phyloP scores from a whole-genome alignment of 1,140 invertebrate genomes.

The Diachasmimorpha longicaudata region DNA sequence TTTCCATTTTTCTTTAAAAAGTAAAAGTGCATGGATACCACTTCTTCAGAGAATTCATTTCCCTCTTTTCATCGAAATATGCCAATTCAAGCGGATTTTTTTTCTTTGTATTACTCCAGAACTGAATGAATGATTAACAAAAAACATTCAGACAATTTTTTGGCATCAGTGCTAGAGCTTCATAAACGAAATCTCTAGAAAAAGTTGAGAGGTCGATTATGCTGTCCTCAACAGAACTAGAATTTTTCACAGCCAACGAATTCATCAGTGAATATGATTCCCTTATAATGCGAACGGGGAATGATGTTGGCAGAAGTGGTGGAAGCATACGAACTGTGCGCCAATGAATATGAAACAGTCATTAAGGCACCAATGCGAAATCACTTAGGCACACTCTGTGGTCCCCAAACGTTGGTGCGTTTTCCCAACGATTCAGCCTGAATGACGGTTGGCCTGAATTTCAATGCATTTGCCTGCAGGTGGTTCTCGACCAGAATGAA shows the following conservation, averaged over 20 bases:
- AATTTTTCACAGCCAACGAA: background rate
- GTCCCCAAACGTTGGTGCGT: background rate
- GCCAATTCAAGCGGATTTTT: background rate
- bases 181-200: no score
- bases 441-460: slow-evolving; percentile 30
- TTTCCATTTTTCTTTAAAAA: background rate
- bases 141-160: no score
- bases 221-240: no score
- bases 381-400: slow-evolving; percentile 38
- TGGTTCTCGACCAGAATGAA: background rate
- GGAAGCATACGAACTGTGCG: background rate
- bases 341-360: slow-evolving; percentile 52
- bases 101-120: background rate
- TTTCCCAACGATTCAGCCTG: background rate
- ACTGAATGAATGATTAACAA: background rate
- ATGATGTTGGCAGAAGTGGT: background rate
- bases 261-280: background rate
- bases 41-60: no score
- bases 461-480: slow-evolving; percentile 44
- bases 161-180: no score
- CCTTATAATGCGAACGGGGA: background rate
- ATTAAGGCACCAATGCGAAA: slow-evolving; percentile 47
- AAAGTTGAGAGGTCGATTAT: no score
- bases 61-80: no score
- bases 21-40: background rate